Base-by-base conservation (phyloP, 2,888 invertebrate genomes). In the Hartigia nigra region DNA sequence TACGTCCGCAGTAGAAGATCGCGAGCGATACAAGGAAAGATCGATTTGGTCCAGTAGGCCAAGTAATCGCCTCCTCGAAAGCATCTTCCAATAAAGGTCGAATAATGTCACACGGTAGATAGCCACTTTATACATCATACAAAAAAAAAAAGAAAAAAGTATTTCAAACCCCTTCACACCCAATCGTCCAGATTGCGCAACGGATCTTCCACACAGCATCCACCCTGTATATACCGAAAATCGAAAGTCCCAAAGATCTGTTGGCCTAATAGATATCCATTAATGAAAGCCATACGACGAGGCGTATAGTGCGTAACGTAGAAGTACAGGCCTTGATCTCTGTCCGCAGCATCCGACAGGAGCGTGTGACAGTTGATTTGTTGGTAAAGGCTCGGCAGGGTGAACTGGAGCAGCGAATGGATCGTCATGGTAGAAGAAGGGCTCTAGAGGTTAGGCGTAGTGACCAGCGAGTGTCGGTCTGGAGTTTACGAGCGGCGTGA, bases 401-500 rank as follows among this genome's bases (percentile, higher is more conserved):
- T n/a, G 23, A 70, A 70, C 69, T 70, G 31, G 74, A 14, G 14
- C 31, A 31, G 2, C 55, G 55, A 35, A 36, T 37, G 77, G 23
- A 35, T 70, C 78, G 75, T 78, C 78, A 75, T 69, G 37, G 70
- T 31, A 23, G 75, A 36, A 75, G 78, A 78, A 75, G 75, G 39
- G 31, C 37, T 75, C 76, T 75, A 72, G 72, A 72, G 78, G 78
- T 75, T 55, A 55, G 55, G 34, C 74, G 32, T 74, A 75, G 76
- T 79, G 76, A 79, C 81, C 84, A 82, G 83, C 84, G 81, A 85
- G 84, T 79, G 79, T 81, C 81, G 82, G 79, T 81, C 84, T 82
- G 82, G 82, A 82, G 82, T 85, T 85, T 85, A 85, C 83, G 85
- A 85, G 81, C 80, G 74, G 74, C 37, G 80, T 77, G 80, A 76